Conservation (phyloP, 2,888 invertebrate genomes). For the Hyppa rectilinea region DNA sequence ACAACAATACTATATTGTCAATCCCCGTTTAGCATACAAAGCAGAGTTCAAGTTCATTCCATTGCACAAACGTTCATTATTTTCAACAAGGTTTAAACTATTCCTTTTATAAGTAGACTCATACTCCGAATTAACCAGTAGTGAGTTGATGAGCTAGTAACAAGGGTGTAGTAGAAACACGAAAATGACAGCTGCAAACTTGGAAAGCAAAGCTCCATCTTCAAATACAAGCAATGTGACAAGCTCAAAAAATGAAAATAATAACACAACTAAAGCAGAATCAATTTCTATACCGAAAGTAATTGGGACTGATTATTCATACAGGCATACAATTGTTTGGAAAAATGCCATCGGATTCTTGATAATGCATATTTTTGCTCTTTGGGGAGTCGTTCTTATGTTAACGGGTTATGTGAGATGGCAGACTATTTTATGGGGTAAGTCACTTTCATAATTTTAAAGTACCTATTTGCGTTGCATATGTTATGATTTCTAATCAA, state of each 20-base stretch:
- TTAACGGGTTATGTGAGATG: slow-evolving; percentile 69
- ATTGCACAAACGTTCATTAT: slow-evolving; percentile 37
- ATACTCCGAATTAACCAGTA: slow-evolving; percentile 17
- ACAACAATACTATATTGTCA: slow-evolving; percentile 20
- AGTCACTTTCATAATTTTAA: slow-evolving; percentile 58
- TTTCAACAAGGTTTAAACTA: slow-evolving; percentile 4
- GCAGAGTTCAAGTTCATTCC: slow-evolving; percentile 43
- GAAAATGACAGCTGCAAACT: slow-evolving; percentile 42
- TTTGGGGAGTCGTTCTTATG: slow-evolving; percentile 83
- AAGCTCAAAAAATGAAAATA: slow-evolving; percentile 10
- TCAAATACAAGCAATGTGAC: slow-evolving; percentile 2
- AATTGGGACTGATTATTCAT: slow-evolving; percentile 77
- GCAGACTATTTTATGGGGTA: slow-evolving; percentile 75
- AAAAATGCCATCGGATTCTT: slow-evolving; percentile 91
- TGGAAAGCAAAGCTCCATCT: slow-evolving; percentile 25
- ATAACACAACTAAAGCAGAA: not conserved
- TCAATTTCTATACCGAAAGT: slow-evolving; percentile 43
- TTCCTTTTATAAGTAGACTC: slow-evolving; percentile 35
- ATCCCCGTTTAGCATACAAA: slow-evolving; percentile 44
- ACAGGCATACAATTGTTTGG: slow-evolving; percentile 91
- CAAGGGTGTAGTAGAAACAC: not conserved
- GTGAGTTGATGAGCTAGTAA: slow-evolving; percentile 9
- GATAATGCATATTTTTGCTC: slow-evolving; percentile 87
- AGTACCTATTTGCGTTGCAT: not conserved
- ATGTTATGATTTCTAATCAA: slow-evolving; percentile 2